A percentile compares a stretch with the other conserved stretches of the same genome.
phyloP scores from a whole-genome alignment of 2,888 invertebrate genomes.

The Caenorhabditis sp. region DNA sequence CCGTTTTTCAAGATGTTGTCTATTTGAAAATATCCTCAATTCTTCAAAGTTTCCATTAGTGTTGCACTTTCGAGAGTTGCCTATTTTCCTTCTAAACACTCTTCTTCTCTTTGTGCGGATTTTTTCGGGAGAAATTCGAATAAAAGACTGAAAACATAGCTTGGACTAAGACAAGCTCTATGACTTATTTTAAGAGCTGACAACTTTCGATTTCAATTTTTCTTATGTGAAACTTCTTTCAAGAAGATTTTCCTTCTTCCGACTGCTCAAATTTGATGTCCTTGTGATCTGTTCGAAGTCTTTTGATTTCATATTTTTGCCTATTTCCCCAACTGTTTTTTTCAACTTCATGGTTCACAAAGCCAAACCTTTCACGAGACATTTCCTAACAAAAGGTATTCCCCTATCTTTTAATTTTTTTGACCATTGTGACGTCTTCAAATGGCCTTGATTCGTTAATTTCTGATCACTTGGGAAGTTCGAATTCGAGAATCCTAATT shows the following conservation, averaged over 20 bases:
- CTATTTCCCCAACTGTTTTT: not conserved
- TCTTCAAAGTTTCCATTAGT: not conserved
- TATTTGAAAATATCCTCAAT: not conserved
- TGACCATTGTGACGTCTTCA: constrained; percentile 22
- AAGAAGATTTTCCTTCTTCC: no score
- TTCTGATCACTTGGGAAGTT: constrained; percentile 9
- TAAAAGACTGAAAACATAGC: not conserved
- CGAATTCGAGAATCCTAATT: constrained; percentile 4
- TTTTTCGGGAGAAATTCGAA: not conserved
- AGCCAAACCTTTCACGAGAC: not conserved
- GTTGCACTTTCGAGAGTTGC: not conserved
- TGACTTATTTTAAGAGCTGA: no score
- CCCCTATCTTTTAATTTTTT: not conserved
- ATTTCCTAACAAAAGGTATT: not conserved
- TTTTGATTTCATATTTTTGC: not conserved
- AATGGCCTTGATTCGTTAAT: constrained; percentile 24
- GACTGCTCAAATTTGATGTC: no score
- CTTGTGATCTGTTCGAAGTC: not conserved
- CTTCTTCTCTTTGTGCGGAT: not conserved
- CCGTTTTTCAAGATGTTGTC: constrained; percentile 1
- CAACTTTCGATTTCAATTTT: no score
- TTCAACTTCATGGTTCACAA: not conserved
- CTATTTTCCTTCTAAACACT: not conserved
- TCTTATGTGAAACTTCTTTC: no score
- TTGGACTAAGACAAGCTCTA: no score